Percentiles rank a stretch among this genome's conserved stretches.
Conservation (phyloP, 92 coral and sea anemone genomes). For the Umimayanthus chanpuru region DNA sequence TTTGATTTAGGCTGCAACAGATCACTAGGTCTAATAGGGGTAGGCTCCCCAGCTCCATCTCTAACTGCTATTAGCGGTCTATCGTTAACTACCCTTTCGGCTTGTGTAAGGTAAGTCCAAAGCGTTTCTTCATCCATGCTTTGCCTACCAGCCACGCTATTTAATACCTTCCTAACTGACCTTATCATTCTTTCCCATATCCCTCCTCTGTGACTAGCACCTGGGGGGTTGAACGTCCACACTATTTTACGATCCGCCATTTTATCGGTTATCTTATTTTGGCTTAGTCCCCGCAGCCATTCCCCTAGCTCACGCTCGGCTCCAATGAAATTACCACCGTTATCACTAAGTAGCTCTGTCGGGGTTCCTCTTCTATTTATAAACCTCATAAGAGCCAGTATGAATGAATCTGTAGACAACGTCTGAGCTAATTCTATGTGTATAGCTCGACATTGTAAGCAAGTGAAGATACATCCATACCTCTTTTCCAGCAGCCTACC, state of each 20-base stretch:
- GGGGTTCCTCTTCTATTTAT: neutral
- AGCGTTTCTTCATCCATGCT: too few relatives aligned
- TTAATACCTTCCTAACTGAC: neutral
- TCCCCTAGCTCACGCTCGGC: neutral
- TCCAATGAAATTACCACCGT: neutral
- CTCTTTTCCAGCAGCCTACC: neutral
- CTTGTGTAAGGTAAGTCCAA: neutral
- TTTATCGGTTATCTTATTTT: neutral
- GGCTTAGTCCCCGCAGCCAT: neutral
- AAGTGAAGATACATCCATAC: too few relatives aligned
- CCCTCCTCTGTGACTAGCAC: neutral
- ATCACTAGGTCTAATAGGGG: neutral
- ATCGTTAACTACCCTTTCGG: too few relatives aligned
- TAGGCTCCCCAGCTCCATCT: neutral
- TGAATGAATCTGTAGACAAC: too few relatives aligned
- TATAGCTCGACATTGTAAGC: neutral
- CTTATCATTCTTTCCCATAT: too few relatives aligned
- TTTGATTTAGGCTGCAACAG: neutral
- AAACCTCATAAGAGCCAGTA: neutral
- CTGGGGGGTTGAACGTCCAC: neutral
- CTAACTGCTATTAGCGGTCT: neutral
- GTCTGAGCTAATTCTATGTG: neutral
- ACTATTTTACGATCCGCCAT: neutral
- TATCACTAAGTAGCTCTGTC: neutral
- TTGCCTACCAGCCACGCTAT: conserved; percentile 2